Percentiles rank a stretch among this genome's conserved stretches.
These are phyloP conservation scores for Polypedilum pembai DNA, from an alignment of 1,140 invertebrate species.

Conservation along the genomic window DNA sequence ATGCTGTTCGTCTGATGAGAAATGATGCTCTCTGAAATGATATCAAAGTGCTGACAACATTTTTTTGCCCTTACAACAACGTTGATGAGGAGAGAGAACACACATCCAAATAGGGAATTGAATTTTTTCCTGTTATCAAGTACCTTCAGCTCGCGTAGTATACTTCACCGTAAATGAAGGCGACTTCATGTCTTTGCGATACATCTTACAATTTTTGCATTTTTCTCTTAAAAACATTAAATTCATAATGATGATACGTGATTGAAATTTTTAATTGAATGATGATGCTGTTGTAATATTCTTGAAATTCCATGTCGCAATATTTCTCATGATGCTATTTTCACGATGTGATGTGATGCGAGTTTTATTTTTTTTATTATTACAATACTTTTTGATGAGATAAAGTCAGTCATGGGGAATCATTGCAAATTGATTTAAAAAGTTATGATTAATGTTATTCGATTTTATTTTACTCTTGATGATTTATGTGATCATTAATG, in stretches of 20 bases:
- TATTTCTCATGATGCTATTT: not conserved
- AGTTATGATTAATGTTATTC: too few species aligned
- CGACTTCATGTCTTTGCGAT: constrained; percentile 10
- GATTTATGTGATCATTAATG: not conserved
- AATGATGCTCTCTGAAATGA: not conserved
- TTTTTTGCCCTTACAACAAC: not conserved
- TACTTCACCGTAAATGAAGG: not conserved
- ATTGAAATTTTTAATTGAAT: constrained; percentile 14
- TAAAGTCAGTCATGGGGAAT: too few species aligned
- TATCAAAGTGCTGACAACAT: not conserved
- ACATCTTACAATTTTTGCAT: constrained; percentile 6
- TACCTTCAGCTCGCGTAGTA: too few species aligned
- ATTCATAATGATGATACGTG: constrained; percentile 18
- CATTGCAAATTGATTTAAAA: too few species aligned
- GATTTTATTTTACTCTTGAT: not conserved
- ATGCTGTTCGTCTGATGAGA: not conserved
- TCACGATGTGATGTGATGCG: not conserved
- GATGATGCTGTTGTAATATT: constrained; percentile 6
- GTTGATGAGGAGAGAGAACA: not conserved
- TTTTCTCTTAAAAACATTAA: not conserved
- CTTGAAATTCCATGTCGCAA: constrained; percentile 3
- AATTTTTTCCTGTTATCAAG: constrained; percentile 6
- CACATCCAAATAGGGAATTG: constrained; percentile 11
- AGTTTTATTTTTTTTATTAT: not conserved
- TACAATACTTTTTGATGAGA: not conserved